Evolutionary conservation across 2,797 vertebrate species (phyloP), one percentile per base, ranked within the genome.

Genomic region (Melanotaenia nigrans): DNA sequence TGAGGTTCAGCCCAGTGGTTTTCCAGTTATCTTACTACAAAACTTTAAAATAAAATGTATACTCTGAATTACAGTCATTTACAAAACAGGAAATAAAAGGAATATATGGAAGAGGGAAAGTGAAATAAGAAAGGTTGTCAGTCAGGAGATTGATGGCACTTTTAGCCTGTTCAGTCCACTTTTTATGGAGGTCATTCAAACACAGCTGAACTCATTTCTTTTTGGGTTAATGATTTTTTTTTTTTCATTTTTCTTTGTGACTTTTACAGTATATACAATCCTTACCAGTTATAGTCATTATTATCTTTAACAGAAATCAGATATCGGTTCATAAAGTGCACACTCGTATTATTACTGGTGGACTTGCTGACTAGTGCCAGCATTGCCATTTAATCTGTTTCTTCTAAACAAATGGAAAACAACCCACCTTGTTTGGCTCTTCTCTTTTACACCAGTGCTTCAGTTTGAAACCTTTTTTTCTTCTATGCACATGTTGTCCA

Each of bases 171-270:
- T 62, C n/a, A 56, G 69, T 61, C 35, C 12, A 47, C 35, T 69
- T 14, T 81, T 82, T 74, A 71, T 70, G 67, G 25, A 30, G 49
- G 60, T 49, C 20, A 4, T 60, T 73, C 22, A 35, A 45, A 64
- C 1, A 40, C 57, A 73, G 54, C 64, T 65, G 51, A 68, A 30
- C 38, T 49, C 70, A 20, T 62, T 42, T 35, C 5, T 65, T 60
- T 35, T 58, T 40, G 71, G 42, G 61, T 77, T 40, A 53, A 3
- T 30, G 4, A 4, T 30, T 30, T 7, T 69, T 24, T 69, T 24
- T 7, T 24, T 56, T 7, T 61, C 58, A 47, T 42, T 66, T 33
- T 45, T 51, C 25, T 56, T 78, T 66, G 62, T 42, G 16, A 2
- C 2, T 42, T 42, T 42, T 42, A 42, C 40, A 42, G 18, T 3